Conservation (phyloP, 2,113 vertebrate species). For the Aramus guarauna region DNA sequence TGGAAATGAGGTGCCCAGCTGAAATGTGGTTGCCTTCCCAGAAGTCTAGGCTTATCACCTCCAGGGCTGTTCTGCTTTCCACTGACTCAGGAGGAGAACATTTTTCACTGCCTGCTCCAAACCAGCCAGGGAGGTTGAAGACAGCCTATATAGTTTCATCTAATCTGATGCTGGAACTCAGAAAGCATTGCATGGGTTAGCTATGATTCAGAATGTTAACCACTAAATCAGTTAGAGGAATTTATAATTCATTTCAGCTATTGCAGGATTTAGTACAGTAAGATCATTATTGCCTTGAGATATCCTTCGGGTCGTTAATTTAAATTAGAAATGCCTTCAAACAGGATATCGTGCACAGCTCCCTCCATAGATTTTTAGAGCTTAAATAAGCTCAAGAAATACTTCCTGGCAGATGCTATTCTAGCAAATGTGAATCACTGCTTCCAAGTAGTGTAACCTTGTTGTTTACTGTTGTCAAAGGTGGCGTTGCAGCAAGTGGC, state of each 20-base stretch:
- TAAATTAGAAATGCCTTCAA: constrained; percentile 57
- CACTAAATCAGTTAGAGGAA: constrained; percentile 33
- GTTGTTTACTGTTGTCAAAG: not conserved
- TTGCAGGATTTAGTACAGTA: constrained; percentile 18
- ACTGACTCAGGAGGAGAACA: not conserved
- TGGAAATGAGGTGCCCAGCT: not conserved
- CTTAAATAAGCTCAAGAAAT: constrained; percentile 37
- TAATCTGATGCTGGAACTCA: constrained; percentile 17
- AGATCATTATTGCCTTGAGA: constrained; percentile 45
- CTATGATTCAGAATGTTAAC: constrained; percentile 11
- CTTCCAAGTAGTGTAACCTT: not conserved
- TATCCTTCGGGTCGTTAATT: constrained; percentile 52
- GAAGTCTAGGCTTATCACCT: not conserved
- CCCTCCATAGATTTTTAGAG: not conserved
- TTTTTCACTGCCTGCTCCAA: not conserved
- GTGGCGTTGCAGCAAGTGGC: not conserved
- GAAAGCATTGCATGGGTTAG: not conserved
- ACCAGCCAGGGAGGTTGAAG: not conserved
- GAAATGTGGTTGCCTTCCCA: not conserved
- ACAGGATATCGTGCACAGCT: not conserved
- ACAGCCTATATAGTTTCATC: not conserved
- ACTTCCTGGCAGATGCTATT: not conserved
- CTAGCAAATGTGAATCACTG: not conserved
- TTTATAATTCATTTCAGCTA: constrained; percentile 51
- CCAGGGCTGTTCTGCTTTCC: not conserved